Evolutionary conservation across 1,140 invertebrate species (phyloP), one percentile per base, ranked within the genome.

Genomic region (Lordiphosa clarofinis): DNA sequence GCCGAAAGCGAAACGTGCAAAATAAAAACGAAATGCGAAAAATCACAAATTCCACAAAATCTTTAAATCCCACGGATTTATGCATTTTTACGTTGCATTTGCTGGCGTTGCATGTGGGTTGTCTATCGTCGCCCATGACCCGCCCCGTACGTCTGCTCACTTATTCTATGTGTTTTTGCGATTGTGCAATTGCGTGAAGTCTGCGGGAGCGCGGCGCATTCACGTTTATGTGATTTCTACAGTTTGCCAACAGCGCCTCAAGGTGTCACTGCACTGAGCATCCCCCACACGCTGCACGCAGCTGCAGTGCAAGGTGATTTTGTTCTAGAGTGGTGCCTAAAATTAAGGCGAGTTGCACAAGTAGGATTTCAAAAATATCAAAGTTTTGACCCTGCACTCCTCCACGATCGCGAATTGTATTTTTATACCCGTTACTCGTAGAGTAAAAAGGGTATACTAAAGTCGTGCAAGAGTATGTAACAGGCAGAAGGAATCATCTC

Each of bases 31-130:
- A 75, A 68, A 82, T 72, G 78, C 67, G 73, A 76, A 71, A 81
- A 82, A 82, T 82, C 76, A 84, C 76, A 84, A 81, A 82, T 81
- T 81, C 76, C 58, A 65, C 71, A 52, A 75, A 82, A 76, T 84
- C 76, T 82, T 82, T 84, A 82, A 82, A 82, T 82, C 76, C 76
- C 68, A 40, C 55, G 78, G 76, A 82, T 82, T 82, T 82, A 82
- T 82, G 76, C 76, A 82, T 82, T 82, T 81, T 82, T 84, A 73
- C 76, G 76, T 82, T 84, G 78, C 78, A 82, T 75, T 82, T 73
- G 55, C 73, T 49, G 55, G 53, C 72, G 42, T 37, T 48, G 54
- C 68, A 56, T 50, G 54, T 66, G 56, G 63, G 55, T 56, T 68
- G 56, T 59, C 70, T 55, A 40, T 37, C 36, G 60, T 58, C 39